A percentile compares a stretch with the other conserved stretches of the same genome.
These are phyloP conservation scores for Palythoa heliodiscus DNA, from an alignment of 92 coral and sea anemone species.

Conservation along the genomic window DNA sequence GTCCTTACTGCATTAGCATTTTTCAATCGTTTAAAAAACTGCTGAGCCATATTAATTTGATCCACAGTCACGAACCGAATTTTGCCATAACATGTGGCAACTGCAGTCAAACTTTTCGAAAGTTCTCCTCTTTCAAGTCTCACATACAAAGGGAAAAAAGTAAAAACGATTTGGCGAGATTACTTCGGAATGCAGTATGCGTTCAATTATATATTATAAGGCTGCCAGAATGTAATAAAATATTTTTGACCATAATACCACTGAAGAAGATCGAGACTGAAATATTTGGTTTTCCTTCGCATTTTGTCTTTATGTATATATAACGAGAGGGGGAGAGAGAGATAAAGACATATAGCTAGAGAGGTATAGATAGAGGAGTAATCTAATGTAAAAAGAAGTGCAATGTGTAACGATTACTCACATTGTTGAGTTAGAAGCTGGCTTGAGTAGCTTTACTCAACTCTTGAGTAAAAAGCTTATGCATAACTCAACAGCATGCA, in stretches of 20 bases:
- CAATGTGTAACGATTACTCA: not conserved
- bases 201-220: too few relatives aligned
- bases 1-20: not conserved
- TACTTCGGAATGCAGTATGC: not conserved
- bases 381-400: not conserved
- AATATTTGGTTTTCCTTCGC: too few relatives aligned
- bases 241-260: too few relatives aligned
- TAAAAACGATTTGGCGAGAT: constrained; percentile 18
- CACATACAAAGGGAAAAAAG: constrained; percentile 59
- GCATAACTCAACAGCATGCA: not conserved
- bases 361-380: too few relatives aligned
- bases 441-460: not conserved
- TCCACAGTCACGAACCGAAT: constrained; percentile 58
- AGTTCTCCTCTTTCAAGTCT: constrained; percentile 66
- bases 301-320: too few relatives aligned
- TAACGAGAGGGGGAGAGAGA: too few relatives aligned
- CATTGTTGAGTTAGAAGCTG: not conserved
- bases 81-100: constrained; percentile 55
- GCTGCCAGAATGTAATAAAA: too few relatives aligned
- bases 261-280: too few relatives aligned
- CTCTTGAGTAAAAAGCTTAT: not conserved
- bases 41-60: not conserved
- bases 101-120: constrained; percentile 54
- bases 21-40: not conserved
- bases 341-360: too few relatives aligned